Evolutionary conservation across 2,797 vertebrate genomes (phyloP).

Genomic region (Thamnophis elegans): DNA sequence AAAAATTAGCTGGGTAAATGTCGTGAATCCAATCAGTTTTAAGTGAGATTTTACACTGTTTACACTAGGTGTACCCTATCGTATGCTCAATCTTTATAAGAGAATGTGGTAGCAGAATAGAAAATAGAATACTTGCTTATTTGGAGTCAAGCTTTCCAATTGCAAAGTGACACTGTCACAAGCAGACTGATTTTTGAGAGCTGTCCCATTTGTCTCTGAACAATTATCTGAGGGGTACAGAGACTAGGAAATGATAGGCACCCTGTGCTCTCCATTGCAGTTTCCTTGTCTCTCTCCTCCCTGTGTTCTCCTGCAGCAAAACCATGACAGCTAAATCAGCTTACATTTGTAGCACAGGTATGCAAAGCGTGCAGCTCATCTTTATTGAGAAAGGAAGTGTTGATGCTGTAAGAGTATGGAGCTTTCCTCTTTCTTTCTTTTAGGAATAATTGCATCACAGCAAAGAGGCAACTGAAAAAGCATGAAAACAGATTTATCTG

Average conservation of each 20-base stretch:
- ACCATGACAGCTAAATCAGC: neutral
- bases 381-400: fast-evolving
- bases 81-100: neutral
- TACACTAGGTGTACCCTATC: neutral
- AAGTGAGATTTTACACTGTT: neutral
- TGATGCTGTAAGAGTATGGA: neutral
- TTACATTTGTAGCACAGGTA: neutral
- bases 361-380: neutral
- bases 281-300: too few relatives aligned
- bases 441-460: neutral
- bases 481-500: neutral
- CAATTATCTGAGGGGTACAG: too few relatives aligned
- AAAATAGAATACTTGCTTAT: neutral
- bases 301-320: neutral
- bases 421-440: neutral
- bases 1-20: neutral
- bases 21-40: neutral
- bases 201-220: neutral
- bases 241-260: neutral
- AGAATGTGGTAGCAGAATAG: neutral
- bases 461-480: neutral
- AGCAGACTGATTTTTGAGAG: neutral
- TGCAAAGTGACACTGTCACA: neutral
- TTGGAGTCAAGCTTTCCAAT: neutral
- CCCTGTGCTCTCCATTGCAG: neutral